Evolutionary conservation across 2,113 vertebrate genomes (phyloP).

Genomic region (Sorex fumeus): DNA sequence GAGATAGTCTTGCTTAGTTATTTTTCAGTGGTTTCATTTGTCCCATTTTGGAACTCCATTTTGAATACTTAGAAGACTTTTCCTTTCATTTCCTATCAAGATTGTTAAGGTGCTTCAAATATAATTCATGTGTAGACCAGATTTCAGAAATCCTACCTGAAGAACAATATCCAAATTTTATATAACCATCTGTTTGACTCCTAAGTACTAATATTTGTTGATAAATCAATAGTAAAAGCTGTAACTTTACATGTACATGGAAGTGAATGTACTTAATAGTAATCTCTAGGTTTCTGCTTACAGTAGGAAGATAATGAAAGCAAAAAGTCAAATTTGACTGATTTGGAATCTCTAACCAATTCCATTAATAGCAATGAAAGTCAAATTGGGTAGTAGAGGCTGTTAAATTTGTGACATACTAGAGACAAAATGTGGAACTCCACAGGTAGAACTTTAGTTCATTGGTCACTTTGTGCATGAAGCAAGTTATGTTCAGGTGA

Average conservation of each 20-base stretch:
- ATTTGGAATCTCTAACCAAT: not conserved
- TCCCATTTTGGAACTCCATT: conserved; percentile 18
- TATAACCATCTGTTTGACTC: not conserved
- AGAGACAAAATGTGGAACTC: not conserved
- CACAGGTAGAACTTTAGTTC: not conserved
- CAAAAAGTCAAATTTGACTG: not conserved
- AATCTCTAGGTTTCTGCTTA: not conserved
- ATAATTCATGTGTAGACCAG: not conserved
- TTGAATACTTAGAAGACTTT: conserved; percentile 36
- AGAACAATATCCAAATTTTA: conserved; percentile 16
- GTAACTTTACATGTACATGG: not conserved
- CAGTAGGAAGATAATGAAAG: not conserved
- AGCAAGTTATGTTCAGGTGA: not conserved
- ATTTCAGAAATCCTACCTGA: conserved; percentile 3
- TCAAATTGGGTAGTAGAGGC: not conserved
- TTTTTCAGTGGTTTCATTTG: conserved; percentile 20
- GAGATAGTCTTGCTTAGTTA: not conserved
- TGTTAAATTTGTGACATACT: not conserved
- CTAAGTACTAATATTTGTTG: not conserved
- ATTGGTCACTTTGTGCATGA: not conserved
- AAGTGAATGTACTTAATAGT: conserved; percentile 40
- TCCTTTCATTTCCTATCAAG: not conserved
- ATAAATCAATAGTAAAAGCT: not conserved
- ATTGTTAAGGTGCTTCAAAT: conserved; percentile 23
- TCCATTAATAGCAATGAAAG: not conserved